Conservation (phyloP, 2,888 invertebrate genomes). For the Napeogenes inachia region DNA sequence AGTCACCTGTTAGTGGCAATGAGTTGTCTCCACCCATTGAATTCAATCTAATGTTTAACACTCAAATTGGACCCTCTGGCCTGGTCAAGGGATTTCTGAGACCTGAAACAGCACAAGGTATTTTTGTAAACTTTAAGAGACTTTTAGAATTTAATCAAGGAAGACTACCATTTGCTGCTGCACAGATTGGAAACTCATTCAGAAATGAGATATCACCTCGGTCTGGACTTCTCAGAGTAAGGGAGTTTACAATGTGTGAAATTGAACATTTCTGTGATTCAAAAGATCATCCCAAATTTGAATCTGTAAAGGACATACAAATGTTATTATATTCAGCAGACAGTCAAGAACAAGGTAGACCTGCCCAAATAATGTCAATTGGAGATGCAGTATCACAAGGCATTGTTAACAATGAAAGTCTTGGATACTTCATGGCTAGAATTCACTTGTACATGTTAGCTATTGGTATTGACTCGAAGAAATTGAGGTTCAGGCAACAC, state of each 20-base stretch:
- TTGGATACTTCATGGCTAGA: slow-evolving; percentile 98
- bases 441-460: slow-evolving; percentile 92
- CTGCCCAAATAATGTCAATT: slow-evolving; percentile 86
- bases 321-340: slow-evolving; percentile 95
- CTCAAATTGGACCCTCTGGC: slow-evolving; percentile 98
- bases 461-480: slow-evolving; percentile 90
- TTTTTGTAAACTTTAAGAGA: slow-evolving; percentile 99
- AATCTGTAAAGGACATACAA: slow-evolving; percentile 82
- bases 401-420: slow-evolving; percentile 96
- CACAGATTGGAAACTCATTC: slow-evolving; percentile 99
- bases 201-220: slow-evolving; percentile 99
- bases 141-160: slow-evolving; percentile 98
- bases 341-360: slow-evolving; percentile 97
- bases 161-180: slow-evolving; percentile 96
- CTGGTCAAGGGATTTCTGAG: slow-evolving; percentile 95
- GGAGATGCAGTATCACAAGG: slow-evolving; percentile 92
- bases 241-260: slow-evolving; percentile 99
- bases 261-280: slow-evolving; percentile 99
- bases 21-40: slow-evolving; percentile 96
- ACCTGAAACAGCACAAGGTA: slow-evolving; percentile 99
- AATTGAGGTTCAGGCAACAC: slow-evolving; percentile 97
- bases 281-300: slow-evolving; percentile 95
- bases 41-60: slow-evolving; percentile 99
- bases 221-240: slow-evolving; percentile 94
- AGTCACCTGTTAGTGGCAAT: slow-evolving; percentile 96